phyloP scores from a whole-genome alignment of 2,113 vertebrate species.

The Epinephelus cyanopodus region DNA sequence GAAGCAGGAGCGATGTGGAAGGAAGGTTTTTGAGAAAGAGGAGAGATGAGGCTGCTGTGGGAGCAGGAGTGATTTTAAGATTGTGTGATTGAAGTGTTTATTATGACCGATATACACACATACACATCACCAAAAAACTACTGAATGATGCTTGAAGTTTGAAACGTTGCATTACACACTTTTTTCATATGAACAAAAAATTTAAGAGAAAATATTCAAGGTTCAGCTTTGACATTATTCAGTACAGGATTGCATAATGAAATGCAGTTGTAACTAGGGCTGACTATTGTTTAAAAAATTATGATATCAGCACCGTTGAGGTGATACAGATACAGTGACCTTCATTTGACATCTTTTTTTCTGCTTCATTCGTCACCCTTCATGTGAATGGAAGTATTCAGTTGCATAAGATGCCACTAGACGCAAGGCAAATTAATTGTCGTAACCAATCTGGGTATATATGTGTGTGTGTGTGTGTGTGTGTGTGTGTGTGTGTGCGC shows the following conservation, averaged over 20 bases:
- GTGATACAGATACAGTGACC: too few species aligned
- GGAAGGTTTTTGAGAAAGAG: neutral
- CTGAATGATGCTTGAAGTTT: neutral
- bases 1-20: neutral
- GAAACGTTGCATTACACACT: neutral
- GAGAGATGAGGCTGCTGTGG: neutral
- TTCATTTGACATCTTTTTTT: too few species aligned
- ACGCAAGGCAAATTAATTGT: too few species aligned
- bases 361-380: too few species aligned
- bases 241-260: neutral
- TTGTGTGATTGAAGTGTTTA: neutral
- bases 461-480: too few species aligned
- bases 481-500: too few species aligned
- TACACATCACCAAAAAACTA: neutral
- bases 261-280: neutral
- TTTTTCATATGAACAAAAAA: neutral
- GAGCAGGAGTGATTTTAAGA: neutral
- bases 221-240: neutral
- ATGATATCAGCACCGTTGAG: too few species aligned
- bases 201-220: neutral
- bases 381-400: too few species aligned
- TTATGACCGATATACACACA: too few species aligned
- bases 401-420: too few species aligned
- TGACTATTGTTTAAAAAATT: too few species aligned
- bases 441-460: too few species aligned